These are phyloP conservation scores for Urocolius indicus DNA, from an alignment of 2,113 vertebrate genomes.

Conservation along the genomic window DNA sequence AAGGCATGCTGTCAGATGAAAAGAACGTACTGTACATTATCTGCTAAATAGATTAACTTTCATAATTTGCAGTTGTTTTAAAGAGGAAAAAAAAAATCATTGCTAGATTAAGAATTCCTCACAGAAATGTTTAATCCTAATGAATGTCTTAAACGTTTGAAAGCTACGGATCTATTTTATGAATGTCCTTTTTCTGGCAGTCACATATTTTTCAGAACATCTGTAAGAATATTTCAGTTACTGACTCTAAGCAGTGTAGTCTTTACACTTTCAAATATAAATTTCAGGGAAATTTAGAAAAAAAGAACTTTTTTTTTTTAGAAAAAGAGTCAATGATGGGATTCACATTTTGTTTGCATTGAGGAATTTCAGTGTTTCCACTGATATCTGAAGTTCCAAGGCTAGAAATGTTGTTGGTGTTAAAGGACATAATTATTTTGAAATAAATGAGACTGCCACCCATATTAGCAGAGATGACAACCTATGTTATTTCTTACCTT, in stretches of 20 bases:
- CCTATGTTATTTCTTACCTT: neutral
- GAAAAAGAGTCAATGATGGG: neutral
- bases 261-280: conserved; percentile 13
- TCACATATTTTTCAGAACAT: conserved; percentile 39
- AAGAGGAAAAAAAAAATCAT: conserved; percentile 25
- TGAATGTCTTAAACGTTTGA: conserved; percentile 1
- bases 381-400: neutral
- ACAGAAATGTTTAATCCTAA: neutral
- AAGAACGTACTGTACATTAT: conserved; percentile 61
- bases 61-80: conserved; percentile 48
- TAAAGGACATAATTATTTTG: neutral
- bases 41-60: conserved; percentile 67
- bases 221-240: conserved; percentile 1
- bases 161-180: conserved; percentile 52
- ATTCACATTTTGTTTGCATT: neutral
- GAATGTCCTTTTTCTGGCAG: conserved; percentile 37
- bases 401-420: neutral
- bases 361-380: neutral
- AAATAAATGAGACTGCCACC: neutral
- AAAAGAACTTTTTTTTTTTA: neutral
- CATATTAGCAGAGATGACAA: neutral
- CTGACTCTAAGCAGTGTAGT: conserved; percentile 1
- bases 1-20: conserved; percentile 51
- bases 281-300: conserved; percentile 30
- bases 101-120: neutral